Evolutionary conservation across 2,797 vertebrate species (phyloP), one percentile per base, ranked within the genome.

Genomic region (Apogon talboti): DNA sequence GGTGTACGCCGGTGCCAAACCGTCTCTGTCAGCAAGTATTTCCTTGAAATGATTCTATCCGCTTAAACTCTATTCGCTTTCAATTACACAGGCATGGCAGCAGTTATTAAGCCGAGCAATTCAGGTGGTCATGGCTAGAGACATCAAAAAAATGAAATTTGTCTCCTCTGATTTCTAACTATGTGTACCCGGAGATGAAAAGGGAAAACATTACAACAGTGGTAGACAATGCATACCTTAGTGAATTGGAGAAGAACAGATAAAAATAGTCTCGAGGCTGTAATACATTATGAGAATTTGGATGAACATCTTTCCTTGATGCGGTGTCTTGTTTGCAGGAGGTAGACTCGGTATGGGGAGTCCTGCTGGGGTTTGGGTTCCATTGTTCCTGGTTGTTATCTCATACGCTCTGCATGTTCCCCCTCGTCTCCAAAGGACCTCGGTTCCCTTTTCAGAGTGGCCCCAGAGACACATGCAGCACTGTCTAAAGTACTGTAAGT

Each of bases 381-480:
- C 69, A 87, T 89, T 90, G 82, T 91, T 81, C 72, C 59, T 72
- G 56, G 1, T 74, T 46, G 58, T 88, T 91, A 89, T 87, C 87
- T 82, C 16, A 0, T 41, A 57, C 15, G 50, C 74, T 66, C 66
- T 16, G 71, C 78, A 64, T 89, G 86, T 78, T 56, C 58, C 51
- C 15, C n/a, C 56, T 16, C 0, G 50, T 79, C 82, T 82, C 80
- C 40, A 6, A 74, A 77, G 86, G 74, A 59, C 65, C 64, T 40
- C 6, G 13, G 67, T 76, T 85, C 73, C 81, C 76, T 72, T 83
- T 82, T 79, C 75, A 82, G 56, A 0, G 33, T n/a, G 24, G 78
- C 87, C 83, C 85, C 43, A 57, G 86, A 88, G 87, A 89, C 74
- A 2, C 42, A 6, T 24, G 14, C 33, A 13, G 66, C 55, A 47